Evolutionary conservation across 2,888 invertebrate species (phyloP), one percentile per base, ranked within the genome.

Genomic region (Busseola fusca): DNA sequence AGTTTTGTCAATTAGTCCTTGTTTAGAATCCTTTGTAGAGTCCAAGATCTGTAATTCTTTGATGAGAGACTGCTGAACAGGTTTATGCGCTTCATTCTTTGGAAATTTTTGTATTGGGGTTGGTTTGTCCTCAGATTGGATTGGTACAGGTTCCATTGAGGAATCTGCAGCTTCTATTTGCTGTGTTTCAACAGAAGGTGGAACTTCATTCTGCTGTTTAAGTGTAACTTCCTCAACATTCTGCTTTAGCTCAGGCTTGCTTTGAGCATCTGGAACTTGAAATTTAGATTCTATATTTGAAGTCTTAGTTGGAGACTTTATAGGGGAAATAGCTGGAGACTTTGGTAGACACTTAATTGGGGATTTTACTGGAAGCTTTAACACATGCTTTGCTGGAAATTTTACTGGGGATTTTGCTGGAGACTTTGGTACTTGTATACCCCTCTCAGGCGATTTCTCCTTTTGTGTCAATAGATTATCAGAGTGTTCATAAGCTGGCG

Each of bases 151-250:
- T 59, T 86, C 85, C 37, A 82, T 83, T 64, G 88, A 87, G 40
- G 88, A 88, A 80, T 91, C 91, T 50, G 86, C 89, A 59, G 77
- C 77, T 76, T 85, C 86, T 52, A 86, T 76, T 56, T 83, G 78
- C 54, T 81, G 77, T 54, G 50, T 52, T 48, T 83, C 69, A 64
- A 72, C 62, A 68, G 82, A 70, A 66, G 82, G 54, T 66, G 48
- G 27, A 16, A 62, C 42, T 25, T 72, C 66, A n/a, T 66, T 72
- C 27, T 75, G 76, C 50, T 40, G 21, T 37, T 80, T 59, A 54
- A 62, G 14, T 25, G 34, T 27, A 14, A 40, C 42, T 56, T 65
- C 68, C 34, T 64, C 56, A 71, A 85, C 82, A 72, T 82, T 56
- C 45, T 86, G 87, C 14, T 48, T 54, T 37, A 80, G 74, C 16